phyloP scores from a whole-genome alignment of 2,888 invertebrate species.

The Piscicola geometra region DNA sequence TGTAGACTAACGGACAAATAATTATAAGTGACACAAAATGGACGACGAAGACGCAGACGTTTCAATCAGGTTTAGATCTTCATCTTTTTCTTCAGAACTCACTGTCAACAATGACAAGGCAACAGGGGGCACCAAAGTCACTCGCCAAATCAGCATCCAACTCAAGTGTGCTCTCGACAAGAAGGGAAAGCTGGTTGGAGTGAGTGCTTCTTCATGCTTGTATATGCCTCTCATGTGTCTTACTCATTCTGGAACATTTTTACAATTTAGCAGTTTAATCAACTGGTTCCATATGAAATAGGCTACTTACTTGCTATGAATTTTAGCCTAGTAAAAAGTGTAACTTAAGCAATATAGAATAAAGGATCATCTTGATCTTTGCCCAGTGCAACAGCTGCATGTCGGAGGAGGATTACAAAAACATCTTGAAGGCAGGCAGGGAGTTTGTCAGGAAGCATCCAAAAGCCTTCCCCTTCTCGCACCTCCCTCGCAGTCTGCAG shows the following conservation, averaged over 20 bases:
- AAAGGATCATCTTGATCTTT: too few relatives aligned
- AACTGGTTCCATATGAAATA: too few relatives aligned
- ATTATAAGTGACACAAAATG: conserved; percentile 26
- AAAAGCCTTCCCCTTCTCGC: conserved; percentile 48
- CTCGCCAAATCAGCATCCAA: conserved; percentile 2
- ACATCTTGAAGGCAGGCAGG: conserved; percentile 7
- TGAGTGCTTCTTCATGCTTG: not conserved
- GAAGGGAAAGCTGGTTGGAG: conserved; percentile 1
- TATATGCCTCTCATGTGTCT: too few relatives aligned
- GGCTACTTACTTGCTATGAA: too few relatives aligned
- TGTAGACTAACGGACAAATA: not conserved
- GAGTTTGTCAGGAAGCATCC: conserved; percentile 26
- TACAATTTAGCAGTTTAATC: too few relatives aligned
- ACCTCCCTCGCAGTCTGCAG: conserved; percentile 50
- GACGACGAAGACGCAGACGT: conserved; percentile 26
- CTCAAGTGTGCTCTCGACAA: conserved; percentile 18
- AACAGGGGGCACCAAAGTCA: conserved; percentile 4
- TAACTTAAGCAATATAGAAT: too few relatives aligned
- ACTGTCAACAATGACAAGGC: conserved; percentile 25
- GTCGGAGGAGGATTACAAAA: conserved; percentile 17
- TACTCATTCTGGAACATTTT: too few relatives aligned
- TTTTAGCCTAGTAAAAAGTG: too few relatives aligned
- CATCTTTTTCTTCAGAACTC: conserved; percentile 39
- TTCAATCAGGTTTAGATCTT: conserved; percentile 35
- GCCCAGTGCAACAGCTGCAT: conserved; percentile 17